These are phyloP conservation scores for Botia almorhae DNA, from an alignment of 2,797 vertebrate species.

Conservation along the genomic window DNA sequence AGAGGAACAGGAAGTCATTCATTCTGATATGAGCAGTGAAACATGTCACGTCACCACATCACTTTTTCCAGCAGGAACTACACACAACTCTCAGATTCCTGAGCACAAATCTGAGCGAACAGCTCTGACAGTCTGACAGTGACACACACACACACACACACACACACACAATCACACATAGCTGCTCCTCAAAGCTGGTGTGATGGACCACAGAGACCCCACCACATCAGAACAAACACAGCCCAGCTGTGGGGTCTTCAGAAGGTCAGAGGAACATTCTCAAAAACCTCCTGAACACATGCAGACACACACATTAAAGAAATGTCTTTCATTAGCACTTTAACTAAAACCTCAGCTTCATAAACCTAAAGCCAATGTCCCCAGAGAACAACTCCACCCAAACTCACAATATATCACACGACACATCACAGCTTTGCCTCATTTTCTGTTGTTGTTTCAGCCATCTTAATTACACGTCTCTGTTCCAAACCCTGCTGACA, in stretches of 20 bases:
- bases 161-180: not conserved
- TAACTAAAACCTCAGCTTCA: constrained; percentile 55
- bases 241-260: not conserved
- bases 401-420: too few relatives aligned
- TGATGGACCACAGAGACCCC: constrained; percentile 38
- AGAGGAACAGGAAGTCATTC: not conserved
- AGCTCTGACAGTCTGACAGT: not conserved
- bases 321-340: constrained; percentile 66
- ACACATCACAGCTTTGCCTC: not conserved
- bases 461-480: not conserved
- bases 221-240: constrained; percentile 2
- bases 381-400: constrained; percentile 8
- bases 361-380: constrained; percentile 23
- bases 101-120: not conserved
- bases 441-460: not conserved
- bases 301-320: constrained; percentile 28
- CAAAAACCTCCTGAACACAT: constrained; percentile 43
- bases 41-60: not conserved
- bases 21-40: not conserved
- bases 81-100: not conserved
- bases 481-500: too few relatives aligned
- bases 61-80: not conserved
- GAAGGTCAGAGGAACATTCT: constrained; percentile 46
- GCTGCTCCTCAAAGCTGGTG: constrained; percentile 36
- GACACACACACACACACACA: constrained; percentile 18